Conservation (phyloP, 2,888 invertebrate genomes). For the Lacanobia oleracea region DNA sequence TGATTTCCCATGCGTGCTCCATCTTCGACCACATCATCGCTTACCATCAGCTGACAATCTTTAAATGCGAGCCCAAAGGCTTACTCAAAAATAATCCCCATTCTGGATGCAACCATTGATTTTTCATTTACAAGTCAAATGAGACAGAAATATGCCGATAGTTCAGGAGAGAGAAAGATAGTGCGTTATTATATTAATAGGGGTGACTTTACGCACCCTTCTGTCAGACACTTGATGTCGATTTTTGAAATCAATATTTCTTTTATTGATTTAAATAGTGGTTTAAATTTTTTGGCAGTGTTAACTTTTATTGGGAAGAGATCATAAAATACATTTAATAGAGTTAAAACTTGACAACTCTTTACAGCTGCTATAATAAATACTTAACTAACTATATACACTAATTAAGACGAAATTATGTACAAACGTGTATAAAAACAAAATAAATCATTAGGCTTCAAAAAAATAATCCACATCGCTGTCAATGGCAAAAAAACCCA, state of each 20-base stretch:
- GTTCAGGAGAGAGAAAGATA: constrained; percentile 70
- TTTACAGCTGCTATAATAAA: too few species aligned
- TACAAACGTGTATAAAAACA: too few species aligned
- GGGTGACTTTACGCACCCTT: constrained; percentile 75
- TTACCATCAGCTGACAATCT: background rate
- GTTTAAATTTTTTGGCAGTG: constrained; percentile 16
- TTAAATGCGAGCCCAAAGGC: background rate
- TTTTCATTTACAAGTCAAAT: constrained; percentile 82
- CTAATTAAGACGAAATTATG: too few species aligned
- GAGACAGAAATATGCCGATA: constrained; percentile 64
- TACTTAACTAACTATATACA: too few species aligned
- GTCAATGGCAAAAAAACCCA: too few species aligned
- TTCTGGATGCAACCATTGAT: constrained; percentile 71
- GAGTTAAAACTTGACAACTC: too few species aligned
- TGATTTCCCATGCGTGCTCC: too few species aligned
- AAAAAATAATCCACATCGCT: too few species aligned
- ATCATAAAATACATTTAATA: too few species aligned
- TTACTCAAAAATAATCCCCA: constrained; percentile 42
- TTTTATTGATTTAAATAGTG: constrained; percentile 28
- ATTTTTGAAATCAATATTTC: constrained; percentile 65
- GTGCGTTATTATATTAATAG: constrained; percentile 75
- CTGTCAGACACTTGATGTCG: constrained; percentile 51
- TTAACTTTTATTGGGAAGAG: background rate
- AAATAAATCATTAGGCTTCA: too few species aligned
- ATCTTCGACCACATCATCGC: background rate